Evolutionary conservation across 2,888 invertebrate genomes (phyloP).

Genomic region (Dermolepida albohirtum): DNA sequence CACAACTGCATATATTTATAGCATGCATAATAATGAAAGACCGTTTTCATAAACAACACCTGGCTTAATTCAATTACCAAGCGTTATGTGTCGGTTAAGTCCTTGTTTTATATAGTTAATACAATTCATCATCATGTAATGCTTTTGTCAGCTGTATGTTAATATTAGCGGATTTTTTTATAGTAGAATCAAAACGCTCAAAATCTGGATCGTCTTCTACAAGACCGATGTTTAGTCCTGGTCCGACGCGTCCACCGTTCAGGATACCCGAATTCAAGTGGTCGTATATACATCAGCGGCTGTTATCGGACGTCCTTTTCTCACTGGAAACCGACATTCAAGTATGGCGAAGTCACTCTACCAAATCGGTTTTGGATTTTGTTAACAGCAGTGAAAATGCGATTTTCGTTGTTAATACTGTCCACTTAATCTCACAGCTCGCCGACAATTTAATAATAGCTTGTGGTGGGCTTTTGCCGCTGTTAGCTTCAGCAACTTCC

Average conservation of each 20-base stretch:
- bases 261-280: constrained; percentile 99
- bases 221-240: constrained; percentile 93
- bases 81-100: too few relatives aligned
- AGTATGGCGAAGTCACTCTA: constrained; percentile 90
- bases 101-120: too few relatives aligned
- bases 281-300: constrained; percentile 97
- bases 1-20: too few relatives aligned
- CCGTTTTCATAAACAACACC: too few relatives aligned
- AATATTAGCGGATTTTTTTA: background rate
- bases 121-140: too few relatives aligned
- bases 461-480: constrained; percentile 94
- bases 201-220: constrained; percentile 73
- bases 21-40: too few relatives aligned
- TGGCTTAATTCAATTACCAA: too few relatives aligned
- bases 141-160: background rate
- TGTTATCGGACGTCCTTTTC: constrained; percentile 95
- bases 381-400: constrained; percentile 99
- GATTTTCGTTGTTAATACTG: constrained; percentile 99
- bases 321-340: constrained; percentile 98
- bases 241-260: constrained; percentile 94
- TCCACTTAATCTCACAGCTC: constrained; percentile 98
- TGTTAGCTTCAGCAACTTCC: constrained; percentile 97
- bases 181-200: constrained; percentile 68
- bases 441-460: constrained; percentile 99
- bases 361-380: constrained; percentile 96